phyloP scores from a whole-genome alignment of 2,888 invertebrate genomes.

The Coelopa pilipes region DNA sequence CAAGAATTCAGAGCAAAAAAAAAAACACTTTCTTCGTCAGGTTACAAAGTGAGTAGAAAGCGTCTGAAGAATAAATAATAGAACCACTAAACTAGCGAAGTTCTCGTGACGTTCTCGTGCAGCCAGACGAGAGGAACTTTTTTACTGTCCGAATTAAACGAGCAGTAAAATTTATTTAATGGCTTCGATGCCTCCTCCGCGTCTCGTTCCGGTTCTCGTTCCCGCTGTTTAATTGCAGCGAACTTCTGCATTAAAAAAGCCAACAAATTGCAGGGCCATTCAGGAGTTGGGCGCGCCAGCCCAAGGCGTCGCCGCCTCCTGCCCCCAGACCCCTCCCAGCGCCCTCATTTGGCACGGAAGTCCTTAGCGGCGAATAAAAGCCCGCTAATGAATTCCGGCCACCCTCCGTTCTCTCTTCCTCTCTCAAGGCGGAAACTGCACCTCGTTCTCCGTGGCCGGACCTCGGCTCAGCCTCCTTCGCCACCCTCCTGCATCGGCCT shows the following conservation, averaged over 20 bases:
- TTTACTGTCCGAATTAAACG: neutral
- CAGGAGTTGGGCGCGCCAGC: too few relatives aligned
- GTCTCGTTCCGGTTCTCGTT: too few relatives aligned
- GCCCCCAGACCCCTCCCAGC: neutral
- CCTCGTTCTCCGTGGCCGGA: neutral
- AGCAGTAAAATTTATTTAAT: neutral
- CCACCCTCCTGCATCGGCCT: neutral
- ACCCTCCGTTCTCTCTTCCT: too few relatives aligned
- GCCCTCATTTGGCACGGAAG: neutral
- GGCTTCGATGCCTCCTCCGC: neutral
- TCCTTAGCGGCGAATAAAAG: neutral
- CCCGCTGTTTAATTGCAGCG: neutral
- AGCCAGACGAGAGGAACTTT: neutral
- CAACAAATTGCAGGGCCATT: neutral
- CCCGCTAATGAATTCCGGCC: neutral
- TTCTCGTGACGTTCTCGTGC: neutral
- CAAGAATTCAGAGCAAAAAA: neutral
- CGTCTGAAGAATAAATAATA: neutral
- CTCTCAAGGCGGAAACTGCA: too few relatives aligned
- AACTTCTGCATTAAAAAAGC: neutral
- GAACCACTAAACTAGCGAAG: too few relatives aligned
- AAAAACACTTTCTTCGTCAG: neutral
- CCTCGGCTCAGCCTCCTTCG: neutral
- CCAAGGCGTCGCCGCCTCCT: too few relatives aligned
- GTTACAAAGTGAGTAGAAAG: neutral